Conservation (phyloP, 2,113 vertebrate genomes). For the Eretmochelys imbricata region DNA sequence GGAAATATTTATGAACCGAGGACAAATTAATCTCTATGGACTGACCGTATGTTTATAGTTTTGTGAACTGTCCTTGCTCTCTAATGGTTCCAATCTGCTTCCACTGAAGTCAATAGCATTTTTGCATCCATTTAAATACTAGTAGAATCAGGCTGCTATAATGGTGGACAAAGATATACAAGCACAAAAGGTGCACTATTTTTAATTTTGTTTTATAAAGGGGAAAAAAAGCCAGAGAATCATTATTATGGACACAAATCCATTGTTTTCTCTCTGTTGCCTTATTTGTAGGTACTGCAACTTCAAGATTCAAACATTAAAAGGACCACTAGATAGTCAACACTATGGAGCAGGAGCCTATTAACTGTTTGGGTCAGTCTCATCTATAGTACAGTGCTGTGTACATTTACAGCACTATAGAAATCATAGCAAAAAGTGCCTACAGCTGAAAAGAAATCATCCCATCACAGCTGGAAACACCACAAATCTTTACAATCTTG, state of each 20-base stretch:
- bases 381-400: background rate
- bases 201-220: background rate
- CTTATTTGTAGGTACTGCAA: background rate
- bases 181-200: background rate
- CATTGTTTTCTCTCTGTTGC: background rate
- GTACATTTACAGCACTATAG: background rate
- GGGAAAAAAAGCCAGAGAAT: background rate
- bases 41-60: background rate
- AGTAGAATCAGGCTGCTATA: background rate
- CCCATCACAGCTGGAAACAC: background rate
- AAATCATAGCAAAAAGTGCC: background rate
- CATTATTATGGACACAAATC: background rate
- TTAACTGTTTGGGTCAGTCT: background rate
- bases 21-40: background rate
- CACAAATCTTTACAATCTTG: background rate
- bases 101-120: background rate
- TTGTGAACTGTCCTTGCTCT: background rate
- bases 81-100: background rate
- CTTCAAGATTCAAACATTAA: background rate
- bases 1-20: background rate
- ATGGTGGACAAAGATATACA: background rate
- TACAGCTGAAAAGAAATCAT: background rate
- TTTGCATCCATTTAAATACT: background rate
- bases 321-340: background rate
- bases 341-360: background rate